These are phyloP conservation scores for Diarsia brunnea DNA, from an alignment of 2,888 invertebrate genomes.

Conservation along the genomic window DNA sequence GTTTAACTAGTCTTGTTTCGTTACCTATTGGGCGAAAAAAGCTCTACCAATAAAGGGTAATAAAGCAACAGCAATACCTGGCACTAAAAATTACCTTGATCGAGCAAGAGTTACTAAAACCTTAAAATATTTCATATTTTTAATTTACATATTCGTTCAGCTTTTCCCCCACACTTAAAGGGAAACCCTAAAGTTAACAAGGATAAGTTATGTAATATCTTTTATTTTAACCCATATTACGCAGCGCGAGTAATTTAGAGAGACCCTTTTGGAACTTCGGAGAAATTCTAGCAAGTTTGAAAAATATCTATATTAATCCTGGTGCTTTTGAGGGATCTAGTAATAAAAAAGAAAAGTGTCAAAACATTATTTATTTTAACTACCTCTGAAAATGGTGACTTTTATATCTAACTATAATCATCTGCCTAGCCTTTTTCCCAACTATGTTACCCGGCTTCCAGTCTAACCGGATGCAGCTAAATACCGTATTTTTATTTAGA, in stretches of 20 bases:
- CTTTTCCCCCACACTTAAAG: neutral
- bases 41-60: neutral
- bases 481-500: too few relatives aligned
- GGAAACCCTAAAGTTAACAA: conserved; percentile 31
- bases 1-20: neutral
- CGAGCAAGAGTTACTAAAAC: neutral
- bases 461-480: too few relatives aligned
- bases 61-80: neutral
- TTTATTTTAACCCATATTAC: conserved; percentile 35
- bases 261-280: conserved; percentile 11
- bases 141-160: conserved; percentile 26
- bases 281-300: conserved; percentile 14
- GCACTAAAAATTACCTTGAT: neutral
- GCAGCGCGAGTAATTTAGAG: conserved; percentile 29
- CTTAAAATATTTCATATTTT: neutral
- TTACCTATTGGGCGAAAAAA: neutral
- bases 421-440: too few relatives aligned
- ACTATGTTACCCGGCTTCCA: too few relatives aligned
- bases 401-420: neutral
- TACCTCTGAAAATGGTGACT: neutral
- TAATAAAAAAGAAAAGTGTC: neutral
- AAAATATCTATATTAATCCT: conserved; percentile 16
- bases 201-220: conserved; percentile 32
- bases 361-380: neutral
- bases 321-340: neutral